Base-by-base conservation (phyloP, 30 jellyfish, hydroid and myxozoan genomes). In the Cassiopea xamachana region DNA sequence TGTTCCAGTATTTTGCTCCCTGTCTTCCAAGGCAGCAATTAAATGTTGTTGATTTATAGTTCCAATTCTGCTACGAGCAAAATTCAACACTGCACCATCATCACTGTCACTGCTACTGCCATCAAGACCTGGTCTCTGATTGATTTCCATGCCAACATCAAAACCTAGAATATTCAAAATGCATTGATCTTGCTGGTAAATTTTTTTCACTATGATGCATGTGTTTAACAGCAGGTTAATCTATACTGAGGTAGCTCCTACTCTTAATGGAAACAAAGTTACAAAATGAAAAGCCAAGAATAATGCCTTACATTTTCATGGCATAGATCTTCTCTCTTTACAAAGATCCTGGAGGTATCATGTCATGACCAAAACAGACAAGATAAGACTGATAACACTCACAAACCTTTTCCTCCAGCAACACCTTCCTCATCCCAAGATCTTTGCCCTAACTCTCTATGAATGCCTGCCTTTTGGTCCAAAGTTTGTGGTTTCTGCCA, bases 91-190 rank as follows among this genome's bases (percentile, higher is more conserved):
- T 46, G 90, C 84, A 48, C 91, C 98, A 80, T 83, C 93, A 50
- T 94, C 98, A 85, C 98, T 94, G 76, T 79, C 98, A 77, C 97
- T 89, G 84, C 98, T 94, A 62, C 98, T 94, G 0, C 98, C 98
- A 75, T 94, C 98, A 47, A 94, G 83, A 9, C 95, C 85, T 1
- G 98, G 98, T 72, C 98, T 62, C 58, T 85, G 97, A 14, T 79
- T 43, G 46, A 85, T 69, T 49, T 74, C 92, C 8, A 85, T 50
- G 49, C 51, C 93, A n/a, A 55, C 64, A 60, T 74, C 93, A 58
- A 60, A 73, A 60, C 64, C 93, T 59, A 87, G 48, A 17, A 64
- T 5, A 6, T 6, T 55, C 12, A 3, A 55, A 55, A 55, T 55
- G 64, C 7, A 3, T 55, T 3, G 64, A 55, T 3, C 0, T 27